These are phyloP conservation scores for Mesitornis unicolor DNA, from an alignment of 2,113 vertebrate species.

Conservation along the genomic window DNA sequence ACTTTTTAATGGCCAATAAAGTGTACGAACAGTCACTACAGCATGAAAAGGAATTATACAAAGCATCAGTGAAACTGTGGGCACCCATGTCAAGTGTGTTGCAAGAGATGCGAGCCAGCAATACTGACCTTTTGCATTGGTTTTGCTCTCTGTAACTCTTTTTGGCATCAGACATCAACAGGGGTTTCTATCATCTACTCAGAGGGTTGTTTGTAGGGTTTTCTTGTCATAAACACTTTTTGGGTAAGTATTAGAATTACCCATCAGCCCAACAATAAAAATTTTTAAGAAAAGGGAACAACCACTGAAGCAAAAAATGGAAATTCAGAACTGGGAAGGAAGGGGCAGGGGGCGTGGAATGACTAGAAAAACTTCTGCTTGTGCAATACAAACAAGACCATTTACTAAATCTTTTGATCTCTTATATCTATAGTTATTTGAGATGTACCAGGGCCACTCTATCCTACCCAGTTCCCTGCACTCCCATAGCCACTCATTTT, in stretches of 20 bases:
- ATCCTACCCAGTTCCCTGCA: not conserved
- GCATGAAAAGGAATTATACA: not conserved
- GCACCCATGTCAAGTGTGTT: not conserved
- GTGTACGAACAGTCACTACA: not conserved
- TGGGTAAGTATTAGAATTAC: not conserved
- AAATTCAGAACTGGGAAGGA: not conserved
- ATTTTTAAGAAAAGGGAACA: not conserved
- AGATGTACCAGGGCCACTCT: not conserved
- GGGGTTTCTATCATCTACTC: not conserved
- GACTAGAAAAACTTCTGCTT: not conserved
- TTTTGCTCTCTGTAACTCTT: not conserved
- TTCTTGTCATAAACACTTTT: not conserved
- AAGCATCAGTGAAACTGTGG: not conserved
- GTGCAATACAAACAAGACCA: not conserved
- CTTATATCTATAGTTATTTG: not conserved
- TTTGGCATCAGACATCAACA: not conserved
- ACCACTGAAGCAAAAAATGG: not conserved
- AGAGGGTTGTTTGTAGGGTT: not conserved
- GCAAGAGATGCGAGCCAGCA: not conserved
- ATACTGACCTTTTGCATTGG: not conserved
- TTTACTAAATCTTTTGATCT: not conserved
- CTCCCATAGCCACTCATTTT: not conserved
- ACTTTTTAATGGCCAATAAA: not conserved
- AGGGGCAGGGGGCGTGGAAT: rapidly evolving
- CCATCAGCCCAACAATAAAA: not conserved